Evolutionary conservation across 1,140 invertebrate genomes (phyloP), one percentile per base, ranked within the genome.

Genomic region (Episyrphus balteatus): DNA sequence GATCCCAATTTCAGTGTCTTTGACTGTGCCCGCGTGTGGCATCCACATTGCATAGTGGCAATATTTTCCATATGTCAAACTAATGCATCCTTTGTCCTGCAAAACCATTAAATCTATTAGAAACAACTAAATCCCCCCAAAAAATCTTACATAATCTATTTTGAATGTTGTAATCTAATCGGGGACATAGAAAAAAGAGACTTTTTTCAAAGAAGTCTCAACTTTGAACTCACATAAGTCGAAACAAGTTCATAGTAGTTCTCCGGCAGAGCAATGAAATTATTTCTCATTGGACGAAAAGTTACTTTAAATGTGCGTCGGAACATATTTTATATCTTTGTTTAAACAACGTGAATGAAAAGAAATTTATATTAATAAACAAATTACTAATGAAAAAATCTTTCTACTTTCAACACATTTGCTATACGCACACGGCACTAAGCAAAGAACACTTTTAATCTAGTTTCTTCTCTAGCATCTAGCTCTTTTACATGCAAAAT

Each of bases 1-100:
- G 48, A 68, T 68, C 50, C 65, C 66, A 60, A 68, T 68, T 54
- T 68, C 66, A 8, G 57, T 65, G 43, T 68, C 66, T 56, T 62
- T 63, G 46, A 67, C 54, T 42, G 54, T 55, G 17, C 64, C 65
- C 14, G 45, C 47, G 43, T 64, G 48, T 26, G 65, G 65, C 15
- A 59, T 56, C 65, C 65, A 68, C 17, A 62, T 64, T 15, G 48
- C 61, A 44, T 66, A 67, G 37, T 68, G 65, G 21, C 50, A 53
- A 51, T 55, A 53, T 3, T 43, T 50, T 9, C 26, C 44, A 42
- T 62, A 64, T 31, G 62, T 58, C 47, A 68, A 47, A 46, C 58
- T 59, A 1, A 68, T 51, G 47, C 65, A 68, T 36, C 64, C 65
- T 46, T 61, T 68, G 42, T 68, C 65, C 65, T 68, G 53, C 32